phyloP scores from a whole-genome alignment of 2,113 vertebrate genomes.

The Carlito syrichta region DNA sequence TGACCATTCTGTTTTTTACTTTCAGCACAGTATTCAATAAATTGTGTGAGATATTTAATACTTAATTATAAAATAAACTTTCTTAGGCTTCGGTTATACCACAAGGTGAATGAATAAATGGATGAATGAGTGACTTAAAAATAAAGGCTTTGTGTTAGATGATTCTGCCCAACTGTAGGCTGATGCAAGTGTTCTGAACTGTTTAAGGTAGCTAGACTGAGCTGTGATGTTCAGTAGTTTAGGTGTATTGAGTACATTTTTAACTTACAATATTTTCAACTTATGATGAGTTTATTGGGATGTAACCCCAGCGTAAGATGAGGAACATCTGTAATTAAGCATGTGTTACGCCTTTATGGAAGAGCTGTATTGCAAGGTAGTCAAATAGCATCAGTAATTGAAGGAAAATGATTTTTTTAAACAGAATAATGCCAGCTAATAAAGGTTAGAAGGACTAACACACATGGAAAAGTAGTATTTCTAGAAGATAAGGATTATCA shows the following conservation, averaged over 20 bases:
- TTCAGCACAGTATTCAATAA: background rate
- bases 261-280: background rate
- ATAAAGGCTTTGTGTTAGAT: background rate
- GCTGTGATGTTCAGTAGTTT: background rate
- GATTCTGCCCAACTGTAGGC: background rate
- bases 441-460: background rate
- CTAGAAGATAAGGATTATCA: no score
- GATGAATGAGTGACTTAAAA: no score
- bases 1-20: background rate
- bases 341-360: background rate
- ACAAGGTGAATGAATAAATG: no score
- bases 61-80: background rate
- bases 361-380: background rate
- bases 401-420: background rate
- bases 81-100: background rate
- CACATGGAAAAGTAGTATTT: background rate
- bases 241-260: background rate
- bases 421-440: background rate
- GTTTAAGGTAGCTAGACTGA: background rate
- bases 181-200: background rate
- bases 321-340: background rate
- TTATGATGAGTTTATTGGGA: background rate
- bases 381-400: background rate
- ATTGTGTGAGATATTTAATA: background rate
- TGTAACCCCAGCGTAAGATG: background rate